Conservation (phyloP, 2,797 vertebrate species). For the Pempheris klunzingeri region DNA sequence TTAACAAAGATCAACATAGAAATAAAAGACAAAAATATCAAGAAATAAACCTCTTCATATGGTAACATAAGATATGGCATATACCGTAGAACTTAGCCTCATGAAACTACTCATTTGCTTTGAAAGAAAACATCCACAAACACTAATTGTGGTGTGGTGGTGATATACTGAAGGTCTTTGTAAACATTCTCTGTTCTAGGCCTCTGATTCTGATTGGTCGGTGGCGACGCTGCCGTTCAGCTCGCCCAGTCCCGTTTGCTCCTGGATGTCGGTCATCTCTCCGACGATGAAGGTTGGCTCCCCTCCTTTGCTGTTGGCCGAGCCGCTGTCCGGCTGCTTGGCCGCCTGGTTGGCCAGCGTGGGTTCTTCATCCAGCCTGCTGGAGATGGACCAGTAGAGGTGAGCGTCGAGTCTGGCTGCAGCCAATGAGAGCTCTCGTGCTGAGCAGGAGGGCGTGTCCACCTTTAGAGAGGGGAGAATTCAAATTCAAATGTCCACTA, state of each 20-base stretch:
- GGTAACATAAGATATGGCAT: slow-evolving; percentile 53
- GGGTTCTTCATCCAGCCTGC: slow-evolving; percentile 91
- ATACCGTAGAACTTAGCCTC: slow-evolving; percentile 39
- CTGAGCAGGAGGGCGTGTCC: slow-evolving; percentile 92
- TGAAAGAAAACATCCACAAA: slow-evolving; percentile 68
- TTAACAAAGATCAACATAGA: slow-evolving; percentile 59
- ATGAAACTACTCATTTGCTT: slow-evolving; percentile 60
- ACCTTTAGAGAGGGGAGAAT: slow-evolving; percentile 76
- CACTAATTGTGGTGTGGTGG: slow-evolving; percentile 58
- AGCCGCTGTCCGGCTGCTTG: slow-evolving; percentile 72
- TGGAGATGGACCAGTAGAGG: slow-evolving; percentile 96
- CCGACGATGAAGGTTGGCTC: slow-evolving; percentile 80
- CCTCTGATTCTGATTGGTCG: slow-evolving; percentile 86
- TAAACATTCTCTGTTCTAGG: slow-evolving; percentile 80
- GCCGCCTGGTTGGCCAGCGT: slow-evolving; percentile 74
- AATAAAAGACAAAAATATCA: slow-evolving; percentile 57
- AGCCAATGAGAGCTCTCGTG: slow-evolving; percentile 89
- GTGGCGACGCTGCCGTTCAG: slow-evolving; percentile 86
- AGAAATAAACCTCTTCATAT: slow-evolving; percentile 47
- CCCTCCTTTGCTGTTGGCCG: slow-evolving; percentile 73
- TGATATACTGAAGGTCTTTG: slow-evolving; percentile 59
- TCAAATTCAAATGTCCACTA: neutral
- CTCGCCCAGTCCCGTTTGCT: slow-evolving; percentile 83
- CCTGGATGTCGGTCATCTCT: slow-evolving; percentile 83
- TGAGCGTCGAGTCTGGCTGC: slow-evolving; percentile 91